Conservation (phyloP, 2,797 vertebrate species). For the Podargus strigoides region DNA sequence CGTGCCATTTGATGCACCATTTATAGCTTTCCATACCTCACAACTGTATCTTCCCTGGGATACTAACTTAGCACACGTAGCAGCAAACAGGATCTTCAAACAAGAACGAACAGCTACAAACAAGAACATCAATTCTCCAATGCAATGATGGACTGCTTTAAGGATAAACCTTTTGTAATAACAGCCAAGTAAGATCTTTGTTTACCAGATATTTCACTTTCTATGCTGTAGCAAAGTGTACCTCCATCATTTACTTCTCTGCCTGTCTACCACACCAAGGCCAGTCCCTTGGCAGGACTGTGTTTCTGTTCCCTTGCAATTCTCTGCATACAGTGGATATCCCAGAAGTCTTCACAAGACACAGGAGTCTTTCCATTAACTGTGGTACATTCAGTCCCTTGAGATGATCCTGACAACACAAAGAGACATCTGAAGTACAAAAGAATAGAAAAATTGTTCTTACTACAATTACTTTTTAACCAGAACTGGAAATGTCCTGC, state of each 20-base stretch:
- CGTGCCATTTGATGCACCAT: rapidly evolving
- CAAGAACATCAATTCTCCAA: neutral
- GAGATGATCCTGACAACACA: neutral
- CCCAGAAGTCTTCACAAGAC: neutral
- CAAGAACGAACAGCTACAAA: too few species aligned
- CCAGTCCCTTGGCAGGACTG: neutral
- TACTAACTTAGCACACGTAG: neutral
- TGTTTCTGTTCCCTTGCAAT: neutral
- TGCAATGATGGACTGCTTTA: neutral
- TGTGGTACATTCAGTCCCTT: neutral
- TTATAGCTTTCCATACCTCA: neutral
- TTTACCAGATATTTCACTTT: neutral
- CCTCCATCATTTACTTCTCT: neutral
- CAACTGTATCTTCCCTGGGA: neutral
- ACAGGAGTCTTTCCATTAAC: neutral
- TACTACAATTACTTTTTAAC: neutral
- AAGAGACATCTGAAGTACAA: neutral
- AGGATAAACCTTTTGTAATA: neutral
- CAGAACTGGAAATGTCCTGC: neutral
- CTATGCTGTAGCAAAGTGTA: neutral
- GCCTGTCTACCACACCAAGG: neutral
- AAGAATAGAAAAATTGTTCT: neutral
- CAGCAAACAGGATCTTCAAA: neutral
- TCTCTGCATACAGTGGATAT: neutral
- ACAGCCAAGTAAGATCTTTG: neutral